Conservation (phyloP, 2,113 vertebrate species). For the Myotis yumanensis region DNA sequence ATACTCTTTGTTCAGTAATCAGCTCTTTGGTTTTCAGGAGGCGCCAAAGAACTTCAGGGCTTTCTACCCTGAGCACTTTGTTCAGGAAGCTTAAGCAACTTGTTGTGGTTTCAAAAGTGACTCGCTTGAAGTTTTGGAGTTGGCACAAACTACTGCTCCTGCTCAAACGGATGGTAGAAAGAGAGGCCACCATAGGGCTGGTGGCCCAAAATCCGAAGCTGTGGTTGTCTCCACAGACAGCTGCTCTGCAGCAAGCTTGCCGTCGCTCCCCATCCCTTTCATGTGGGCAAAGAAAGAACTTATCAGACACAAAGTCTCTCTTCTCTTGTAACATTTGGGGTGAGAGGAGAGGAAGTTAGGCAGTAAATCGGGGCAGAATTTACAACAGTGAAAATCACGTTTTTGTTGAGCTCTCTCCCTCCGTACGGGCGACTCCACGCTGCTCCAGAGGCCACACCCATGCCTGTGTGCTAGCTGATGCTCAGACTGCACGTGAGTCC, state of each 20-base stretch:
- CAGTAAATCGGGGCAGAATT: conserved; percentile 17
- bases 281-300: conserved; percentile 66
- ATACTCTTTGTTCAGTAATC: not conserved
- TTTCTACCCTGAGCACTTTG: conserved; percentile 27
- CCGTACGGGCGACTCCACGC: not conserved
- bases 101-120: conserved; percentile 67
- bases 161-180: not conserved
- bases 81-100: conserved; percentile 68
- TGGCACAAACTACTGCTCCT: not conserved
- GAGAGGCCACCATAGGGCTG: not conserved
- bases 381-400: conserved; percentile 41
- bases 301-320: conserved; percentile 49
- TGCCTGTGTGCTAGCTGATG: not conserved
- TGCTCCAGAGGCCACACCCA: not conserved
- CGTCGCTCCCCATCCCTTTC: conserved; percentile 31
- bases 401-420: not conserved
- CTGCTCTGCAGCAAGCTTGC: conserved; percentile 39
- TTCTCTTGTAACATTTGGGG: not conserved
- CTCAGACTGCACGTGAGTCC: not conserved
- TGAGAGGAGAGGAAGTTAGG: conserved; percentile 43
- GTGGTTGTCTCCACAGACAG: conserved; percentile 44
- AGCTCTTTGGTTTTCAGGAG: conserved; percentile 56
- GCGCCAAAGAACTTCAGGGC: conserved; percentile 45
- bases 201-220: not conserved
- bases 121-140: conserved; percentile 27